Conservation (phyloP, 2,113 vertebrate genomes). For the Montifringilla adamsi region DNA sequence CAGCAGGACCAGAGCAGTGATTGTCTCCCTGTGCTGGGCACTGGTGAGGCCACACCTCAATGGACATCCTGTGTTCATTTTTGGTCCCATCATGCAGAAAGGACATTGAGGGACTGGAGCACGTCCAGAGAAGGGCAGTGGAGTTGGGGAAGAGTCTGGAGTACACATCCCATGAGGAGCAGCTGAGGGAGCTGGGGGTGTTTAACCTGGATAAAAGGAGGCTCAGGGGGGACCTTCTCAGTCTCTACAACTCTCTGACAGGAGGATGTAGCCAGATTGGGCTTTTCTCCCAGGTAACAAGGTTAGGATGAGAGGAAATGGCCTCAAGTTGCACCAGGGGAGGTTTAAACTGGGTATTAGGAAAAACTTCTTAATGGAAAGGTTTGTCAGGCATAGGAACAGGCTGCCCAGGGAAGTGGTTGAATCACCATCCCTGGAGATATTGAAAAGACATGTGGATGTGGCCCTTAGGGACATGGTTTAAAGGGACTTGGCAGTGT, state of each 20-base stretch:
- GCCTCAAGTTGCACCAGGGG: background rate
- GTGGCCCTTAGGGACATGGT: background rate
- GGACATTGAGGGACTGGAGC: background rate
- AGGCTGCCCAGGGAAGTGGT: background rate
- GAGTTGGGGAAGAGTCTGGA: background rate
- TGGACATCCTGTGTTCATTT: background rate
- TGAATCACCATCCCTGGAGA: background rate
- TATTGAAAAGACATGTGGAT: background rate
- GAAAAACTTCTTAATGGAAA: background rate
- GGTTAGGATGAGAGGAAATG: background rate
- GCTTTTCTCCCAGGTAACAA: background rate
- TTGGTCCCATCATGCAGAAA: background rate
- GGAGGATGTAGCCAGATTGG: accelerated
- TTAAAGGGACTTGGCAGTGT: background rate
- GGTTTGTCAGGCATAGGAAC: background rate
- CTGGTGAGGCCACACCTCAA: background rate
- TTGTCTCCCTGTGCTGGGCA: background rate
- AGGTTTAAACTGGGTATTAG: background rate
- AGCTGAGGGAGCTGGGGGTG: background rate
- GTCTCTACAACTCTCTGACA: background rate
- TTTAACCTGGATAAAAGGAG: background rate
- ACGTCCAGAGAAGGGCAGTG: accelerated
- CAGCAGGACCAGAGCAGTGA: background rate
- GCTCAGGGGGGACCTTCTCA: accelerated
- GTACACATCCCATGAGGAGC: too few species aligned